phyloP scores from a whole-genome alignment of 2,888 invertebrate genomes.

The Ormia ochracea region DNA sequence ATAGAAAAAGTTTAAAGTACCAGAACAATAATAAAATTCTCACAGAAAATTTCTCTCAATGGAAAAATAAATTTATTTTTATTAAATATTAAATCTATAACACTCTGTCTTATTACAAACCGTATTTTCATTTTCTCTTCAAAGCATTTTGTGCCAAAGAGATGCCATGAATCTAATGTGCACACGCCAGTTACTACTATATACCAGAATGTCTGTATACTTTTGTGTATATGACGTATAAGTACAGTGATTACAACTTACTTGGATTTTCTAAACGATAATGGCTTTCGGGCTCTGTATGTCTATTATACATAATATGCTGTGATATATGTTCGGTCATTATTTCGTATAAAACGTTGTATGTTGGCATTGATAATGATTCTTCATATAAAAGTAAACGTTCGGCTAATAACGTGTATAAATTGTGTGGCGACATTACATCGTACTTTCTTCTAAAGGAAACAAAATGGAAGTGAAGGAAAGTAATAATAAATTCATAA shows the following conservation, averaged over 20 bases:
- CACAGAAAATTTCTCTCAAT: too few relatives aligned
- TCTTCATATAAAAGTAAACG: slow-evolving; percentile 92
- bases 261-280: slow-evolving; percentile 97
- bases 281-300: slow-evolving; percentile 96
- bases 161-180: too few relatives aligned
- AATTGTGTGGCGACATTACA: slow-evolving; percentile 98
- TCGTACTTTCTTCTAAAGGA: slow-evolving; percentile 94
- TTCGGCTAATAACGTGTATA: slow-evolving; percentile 97
- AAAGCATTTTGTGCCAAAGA: too few relatives aligned
- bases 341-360: slow-evolving; percentile 99
- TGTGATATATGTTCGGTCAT: slow-evolving; percentile 98
- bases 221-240: too few relatives aligned
- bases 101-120: too few relatives aligned
- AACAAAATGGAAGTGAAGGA: slow-evolving; percentile 32
- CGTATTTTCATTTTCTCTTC: too few relatives aligned
- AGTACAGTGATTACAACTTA: slow-evolving; percentile 78
- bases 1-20: too few relatives aligned
- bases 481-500: slow-evolving; percentile 1
- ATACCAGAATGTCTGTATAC: too few relatives aligned
- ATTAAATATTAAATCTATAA: too few relatives aligned
- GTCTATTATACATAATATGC: slow-evolving; percentile 94
- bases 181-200: too few relatives aligned
- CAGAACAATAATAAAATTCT: too few relatives aligned
- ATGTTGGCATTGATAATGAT: slow-evolving; percentile 93
- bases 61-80: too few relatives aligned